Conservation (phyloP, 2,888 invertebrate genomes). For the Orthosia incerta region DNA sequence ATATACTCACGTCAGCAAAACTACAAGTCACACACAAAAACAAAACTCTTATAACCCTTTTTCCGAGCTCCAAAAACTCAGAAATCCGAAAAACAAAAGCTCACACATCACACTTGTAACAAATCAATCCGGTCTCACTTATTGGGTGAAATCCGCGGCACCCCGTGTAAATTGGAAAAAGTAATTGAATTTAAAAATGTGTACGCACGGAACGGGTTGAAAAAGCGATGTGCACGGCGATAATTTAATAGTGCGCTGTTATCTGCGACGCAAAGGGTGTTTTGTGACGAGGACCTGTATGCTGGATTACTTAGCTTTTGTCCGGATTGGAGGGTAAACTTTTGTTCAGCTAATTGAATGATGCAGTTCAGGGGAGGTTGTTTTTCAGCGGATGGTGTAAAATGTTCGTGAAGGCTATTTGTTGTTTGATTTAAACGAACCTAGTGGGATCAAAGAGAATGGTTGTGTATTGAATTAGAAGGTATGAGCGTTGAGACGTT, state of each 20-base stretch:
- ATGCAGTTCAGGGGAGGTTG: background rate
- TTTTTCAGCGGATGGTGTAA: background rate
- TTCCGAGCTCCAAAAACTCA: background rate
- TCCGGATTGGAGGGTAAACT: constrained; percentile 36
- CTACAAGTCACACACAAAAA: background rate
- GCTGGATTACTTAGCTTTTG: constrained; percentile 37
- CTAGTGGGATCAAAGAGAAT: background rate
- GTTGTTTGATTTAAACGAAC: background rate
- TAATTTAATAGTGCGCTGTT: constrained; percentile 70
- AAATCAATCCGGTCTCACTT: constrained; percentile 72
- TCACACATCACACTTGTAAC: constrained; percentile 60
- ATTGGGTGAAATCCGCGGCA: constrained; percentile 68
- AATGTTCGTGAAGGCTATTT: background rate
- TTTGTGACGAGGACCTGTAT: constrained; percentile 39
- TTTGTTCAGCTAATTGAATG: constrained; percentile 39
- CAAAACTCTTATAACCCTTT: background rate
- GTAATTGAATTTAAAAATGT: constrained; percentile 82
- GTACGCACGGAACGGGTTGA: constrained; percentile 61
- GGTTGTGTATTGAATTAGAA: too few species aligned
- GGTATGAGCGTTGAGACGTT: too few species aligned
- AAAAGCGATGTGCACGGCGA: constrained; percentile 64
- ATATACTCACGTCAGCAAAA: background rate
- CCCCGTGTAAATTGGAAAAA: constrained; percentile 75
- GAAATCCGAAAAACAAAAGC: constrained; percentile 49
- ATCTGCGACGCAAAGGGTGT: constrained; percentile 28